Evolutionary conservation across 2,888 invertebrate genomes (phyloP).

Genomic region (Orchestes rusci): DNA sequence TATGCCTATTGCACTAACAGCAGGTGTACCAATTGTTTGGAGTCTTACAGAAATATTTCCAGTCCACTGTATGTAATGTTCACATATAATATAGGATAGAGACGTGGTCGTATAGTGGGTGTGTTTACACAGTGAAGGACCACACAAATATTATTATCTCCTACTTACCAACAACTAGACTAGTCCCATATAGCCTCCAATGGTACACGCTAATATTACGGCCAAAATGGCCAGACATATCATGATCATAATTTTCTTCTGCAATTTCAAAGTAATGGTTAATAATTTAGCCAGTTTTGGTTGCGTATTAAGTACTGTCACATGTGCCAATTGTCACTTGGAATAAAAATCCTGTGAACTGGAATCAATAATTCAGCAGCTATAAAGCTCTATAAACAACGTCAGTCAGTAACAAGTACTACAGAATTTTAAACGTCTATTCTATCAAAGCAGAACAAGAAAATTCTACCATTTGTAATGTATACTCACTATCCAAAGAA

Average conservation of each 20-base stretch:
- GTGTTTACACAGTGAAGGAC: too few relatives aligned
- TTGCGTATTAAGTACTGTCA: slow-evolving; percentile 1
- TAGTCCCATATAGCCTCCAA: slow-evolving; percentile 60
- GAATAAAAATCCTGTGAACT: slow-evolving; percentile 4
- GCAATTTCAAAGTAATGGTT: slow-evolving; percentile 41
- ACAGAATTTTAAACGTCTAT: too few relatives aligned
- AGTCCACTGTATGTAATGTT: too few relatives aligned
- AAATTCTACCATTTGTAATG: background rate
- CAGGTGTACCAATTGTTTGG: too few relatives aligned
- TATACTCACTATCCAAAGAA: slow-evolving; percentile 24
- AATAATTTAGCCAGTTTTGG: slow-evolving; percentile 11
- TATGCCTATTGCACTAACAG: too few relatives aligned
- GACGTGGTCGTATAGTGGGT: too few relatives aligned
- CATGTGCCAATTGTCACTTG: slow-evolving; percentile 35
- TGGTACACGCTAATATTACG: slow-evolving; percentile 67
- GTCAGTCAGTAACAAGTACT: too few relatives aligned
- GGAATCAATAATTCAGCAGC: slow-evolving; percentile 1
- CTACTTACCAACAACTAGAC: slow-evolving; percentile 30
- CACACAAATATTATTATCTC: background rate
- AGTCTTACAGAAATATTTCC: too few relatives aligned
- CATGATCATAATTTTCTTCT: slow-evolving; percentile 90
- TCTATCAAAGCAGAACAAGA: background rate
- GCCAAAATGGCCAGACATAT: slow-evolving; percentile 81
- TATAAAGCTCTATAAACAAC: background rate
- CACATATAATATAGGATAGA: too few relatives aligned